Evolutionary conservation across 1,140 invertebrate species (phyloP).

Genomic region (Oryzaephilus surinamensis): DNA sequence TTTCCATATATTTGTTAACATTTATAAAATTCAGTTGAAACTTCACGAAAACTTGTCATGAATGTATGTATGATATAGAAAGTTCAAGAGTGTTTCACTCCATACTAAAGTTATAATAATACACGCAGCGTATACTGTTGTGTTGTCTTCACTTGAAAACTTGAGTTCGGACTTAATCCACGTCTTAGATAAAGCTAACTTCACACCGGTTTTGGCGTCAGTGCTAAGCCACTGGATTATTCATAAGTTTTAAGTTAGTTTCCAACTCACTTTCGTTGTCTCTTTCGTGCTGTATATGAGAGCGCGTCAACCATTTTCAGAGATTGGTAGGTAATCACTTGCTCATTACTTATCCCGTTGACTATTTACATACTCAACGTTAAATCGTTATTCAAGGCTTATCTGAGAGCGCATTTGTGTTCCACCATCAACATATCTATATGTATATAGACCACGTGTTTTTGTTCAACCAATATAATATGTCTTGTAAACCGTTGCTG

Average conservation of each 20-base stretch:
- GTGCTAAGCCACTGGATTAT: constrained; percentile 32
- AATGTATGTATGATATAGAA: constrained; percentile 27
- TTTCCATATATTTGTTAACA: constrained; percentile 6
- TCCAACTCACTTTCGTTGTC: constrained; percentile 31
- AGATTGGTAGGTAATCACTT: constrained; percentile 36
- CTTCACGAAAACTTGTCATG: constrained; percentile 16
- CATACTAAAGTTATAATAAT: constrained; percentile 30
- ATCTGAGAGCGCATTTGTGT: constrained; percentile 1
- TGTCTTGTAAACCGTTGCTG: constrained; percentile 6
- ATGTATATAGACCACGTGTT: too few relatives aligned
- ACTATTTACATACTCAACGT: constrained; percentile 28
- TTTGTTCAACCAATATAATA: background rate
- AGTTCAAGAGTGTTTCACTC: too few relatives aligned
- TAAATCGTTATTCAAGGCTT: background rate
- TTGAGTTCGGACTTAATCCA: constrained; percentile 20
- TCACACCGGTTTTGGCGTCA: constrained; percentile 30
- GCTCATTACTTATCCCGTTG: constrained; percentile 32
- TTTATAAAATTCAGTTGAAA: constrained; percentile 10
- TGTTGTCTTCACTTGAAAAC: background rate
- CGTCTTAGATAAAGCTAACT: constrained; percentile 30
- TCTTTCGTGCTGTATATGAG: too few relatives aligned
- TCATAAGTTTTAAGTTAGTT: constrained; percentile 33
- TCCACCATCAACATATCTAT: constrained; percentile 1
- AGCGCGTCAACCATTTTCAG: constrained; percentile 27
- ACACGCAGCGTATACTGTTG: constrained; percentile 12